A percentile compares a stretch with the other conserved stretches of the same genome.
phyloP scores from a whole-genome alignment of 2,888 invertebrate species.

The Macaria liturata region DNA sequence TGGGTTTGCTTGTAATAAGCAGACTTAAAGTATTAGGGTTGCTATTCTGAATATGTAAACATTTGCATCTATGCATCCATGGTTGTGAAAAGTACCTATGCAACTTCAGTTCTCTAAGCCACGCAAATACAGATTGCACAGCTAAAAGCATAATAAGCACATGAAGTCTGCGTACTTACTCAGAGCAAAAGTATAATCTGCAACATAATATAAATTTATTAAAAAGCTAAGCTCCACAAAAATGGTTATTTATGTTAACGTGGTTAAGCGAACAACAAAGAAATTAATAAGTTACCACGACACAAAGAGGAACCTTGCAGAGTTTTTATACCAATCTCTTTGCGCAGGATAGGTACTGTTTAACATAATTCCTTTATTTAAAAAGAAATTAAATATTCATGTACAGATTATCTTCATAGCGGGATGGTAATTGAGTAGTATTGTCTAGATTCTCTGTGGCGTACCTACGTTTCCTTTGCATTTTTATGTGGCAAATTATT shows the following conservation, averaged over 20 bases:
- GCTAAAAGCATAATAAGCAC: too few species aligned
- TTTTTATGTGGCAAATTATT: too few species aligned
- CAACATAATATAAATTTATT: conserved; percentile 1
- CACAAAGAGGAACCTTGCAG: conserved; percentile 33
- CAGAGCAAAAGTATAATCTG: neutral
- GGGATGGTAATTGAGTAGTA: too few species aligned
- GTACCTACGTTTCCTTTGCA: too few species aligned
- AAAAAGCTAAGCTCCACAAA: neutral
- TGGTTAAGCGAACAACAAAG: conserved; percentile 26
- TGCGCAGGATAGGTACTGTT: conserved; percentile 35
- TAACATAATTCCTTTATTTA: conserved; percentile 49
- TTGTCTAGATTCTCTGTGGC: too few species aligned
- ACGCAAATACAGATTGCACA: too few species aligned
- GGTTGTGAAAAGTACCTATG: too few species aligned
- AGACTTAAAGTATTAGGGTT: too few species aligned
- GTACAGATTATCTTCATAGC: neutral
- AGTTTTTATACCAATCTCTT: conserved; percentile 40
- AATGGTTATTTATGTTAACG: conserved; percentile 10
- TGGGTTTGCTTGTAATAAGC: too few species aligned
- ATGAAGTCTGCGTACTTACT: neutral
- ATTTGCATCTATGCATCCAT: too few species aligned
- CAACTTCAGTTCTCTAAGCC: too few species aligned
- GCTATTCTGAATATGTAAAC: too few species aligned
- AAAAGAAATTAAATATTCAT: conserved; percentile 55
- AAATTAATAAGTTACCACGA: conserved; percentile 37